Percentiles rank a stretch among this genome's conserved stretches.
Evolutionary conservation across 1,140 invertebrate genomes (phyloP).

Genomic region (Papilio aristodemus): DNA sequence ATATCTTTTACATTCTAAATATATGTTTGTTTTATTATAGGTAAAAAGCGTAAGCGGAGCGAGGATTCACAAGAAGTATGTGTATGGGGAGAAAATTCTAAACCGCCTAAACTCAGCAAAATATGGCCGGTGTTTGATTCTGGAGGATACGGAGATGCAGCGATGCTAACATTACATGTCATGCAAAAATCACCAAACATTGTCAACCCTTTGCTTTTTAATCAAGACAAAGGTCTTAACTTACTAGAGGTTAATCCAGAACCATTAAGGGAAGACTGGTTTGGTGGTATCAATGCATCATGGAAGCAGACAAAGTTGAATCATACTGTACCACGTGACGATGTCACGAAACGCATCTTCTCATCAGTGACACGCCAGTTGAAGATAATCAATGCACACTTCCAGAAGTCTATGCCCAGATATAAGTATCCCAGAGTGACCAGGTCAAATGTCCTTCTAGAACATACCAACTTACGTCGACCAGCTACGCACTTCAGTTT

Average conservation of each 20-base stretch:
- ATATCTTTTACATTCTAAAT: no score
- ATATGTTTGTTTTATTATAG: conserved; percentile 48
- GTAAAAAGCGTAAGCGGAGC: conserved; percentile 71
- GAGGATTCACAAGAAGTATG: conserved; percentile 61
- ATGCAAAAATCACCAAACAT: conserved; percentile 47
- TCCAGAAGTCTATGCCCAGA: conserved; percentile 67
- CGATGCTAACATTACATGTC: conserved; percentile 57
- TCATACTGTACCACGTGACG: conserved; percentile 58
- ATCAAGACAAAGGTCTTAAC: conserved; percentile 38
- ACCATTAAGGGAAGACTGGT: conserved; percentile 50
- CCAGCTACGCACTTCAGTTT: conserved; percentile 61
- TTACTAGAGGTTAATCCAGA: conserved; percentile 38
- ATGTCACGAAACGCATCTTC: conserved; percentile 64
- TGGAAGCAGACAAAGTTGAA: conserved; percentile 64
- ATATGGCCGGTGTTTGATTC: conserved; percentile 79
- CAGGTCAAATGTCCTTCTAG: conserved; percentile 68
- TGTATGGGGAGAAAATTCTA: conserved; percentile 54
- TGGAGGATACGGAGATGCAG: conserved; percentile 71
- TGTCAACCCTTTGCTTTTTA: conserved; percentile 59
- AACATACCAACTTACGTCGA: conserved; percentile 52
- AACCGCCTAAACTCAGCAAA: conserved; percentile 68
- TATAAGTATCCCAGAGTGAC: conserved; percentile 77
- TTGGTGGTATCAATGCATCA: conserved; percentile 58
- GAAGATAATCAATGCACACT: conserved; percentile 70
- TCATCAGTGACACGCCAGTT: conserved; percentile 74